Percentiles rank a stretch among this genome's conserved stretches.
Conservation (phyloP, 2,113 vertebrate species). For the Hystrix brachyura region DNA sequence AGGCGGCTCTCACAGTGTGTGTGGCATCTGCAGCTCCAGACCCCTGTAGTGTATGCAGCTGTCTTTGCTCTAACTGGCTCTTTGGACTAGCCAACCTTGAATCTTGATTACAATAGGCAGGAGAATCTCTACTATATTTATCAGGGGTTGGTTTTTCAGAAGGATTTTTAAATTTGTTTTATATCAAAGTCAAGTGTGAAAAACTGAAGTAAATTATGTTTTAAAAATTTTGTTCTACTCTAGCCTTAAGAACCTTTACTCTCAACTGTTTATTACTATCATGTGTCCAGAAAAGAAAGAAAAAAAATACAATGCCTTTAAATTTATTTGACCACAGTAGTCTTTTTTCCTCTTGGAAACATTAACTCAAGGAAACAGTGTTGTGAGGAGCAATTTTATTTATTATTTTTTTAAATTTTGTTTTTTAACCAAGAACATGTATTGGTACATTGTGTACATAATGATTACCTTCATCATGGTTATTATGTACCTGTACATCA, state of each 20-base stretch:
- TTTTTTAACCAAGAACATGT: too few species aligned
- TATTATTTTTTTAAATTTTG: too few species aligned
- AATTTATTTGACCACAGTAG: constrained; percentile 38
- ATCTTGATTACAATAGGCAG: not conserved
- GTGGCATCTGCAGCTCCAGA: not conserved
- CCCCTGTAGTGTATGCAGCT: not conserved
- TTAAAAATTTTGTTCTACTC: not conserved
- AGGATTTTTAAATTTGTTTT: constrained; percentile 24
- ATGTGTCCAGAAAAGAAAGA: not conserved
- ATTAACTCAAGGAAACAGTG: not conserved
- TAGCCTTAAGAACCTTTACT: not conserved
- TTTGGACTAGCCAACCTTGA: not conserved
- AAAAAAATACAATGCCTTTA: not conserved
- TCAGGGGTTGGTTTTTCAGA: not conserved
- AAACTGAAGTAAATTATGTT: constrained; percentile 3
- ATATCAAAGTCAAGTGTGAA: not conserved
- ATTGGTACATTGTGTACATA: too few species aligned
- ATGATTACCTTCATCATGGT: too few species aligned
- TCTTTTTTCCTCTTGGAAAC: not conserved
- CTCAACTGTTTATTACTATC: not conserved
- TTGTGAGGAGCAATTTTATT: not conserved
- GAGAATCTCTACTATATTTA: constrained; percentile 21
- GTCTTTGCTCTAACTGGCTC: not conserved
- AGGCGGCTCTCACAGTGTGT: not conserved
- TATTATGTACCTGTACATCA: too few species aligned